Evolutionary conservation across 2,888 invertebrate species (phyloP).

Genomic region (Drosophila mercatorum): DNA sequence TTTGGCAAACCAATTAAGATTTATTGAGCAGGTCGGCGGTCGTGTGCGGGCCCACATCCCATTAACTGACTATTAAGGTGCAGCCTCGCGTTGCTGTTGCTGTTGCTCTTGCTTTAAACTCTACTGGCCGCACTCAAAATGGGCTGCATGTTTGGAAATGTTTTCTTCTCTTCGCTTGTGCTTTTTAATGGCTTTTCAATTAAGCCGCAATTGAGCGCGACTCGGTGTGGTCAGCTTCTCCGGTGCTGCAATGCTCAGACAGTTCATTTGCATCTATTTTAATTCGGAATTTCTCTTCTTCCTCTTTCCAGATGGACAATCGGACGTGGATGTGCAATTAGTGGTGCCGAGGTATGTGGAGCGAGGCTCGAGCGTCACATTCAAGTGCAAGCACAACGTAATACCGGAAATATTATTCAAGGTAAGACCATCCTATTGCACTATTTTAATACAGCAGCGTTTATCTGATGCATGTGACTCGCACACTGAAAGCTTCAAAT

Average conservation of each 20-base stretch:
- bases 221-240: slow-evolving; percentile 13
- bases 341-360: slow-evolving; percentile 90
- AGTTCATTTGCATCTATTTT: slow-evolving; percentile 15
- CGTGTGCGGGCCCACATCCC: slow-evolving; percentile 19
- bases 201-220: slow-evolving; percentile 57
- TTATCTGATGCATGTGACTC: slow-evolving; percentile 19
- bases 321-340: slow-evolving; percentile 88
- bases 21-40: slow-evolving; percentile 58
- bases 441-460: slow-evolving; percentile 1
- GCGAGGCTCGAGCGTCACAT: slow-evolving; percentile 89
- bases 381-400: slow-evolving; percentile 91
- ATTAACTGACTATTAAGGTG: slow-evolving; percentile 45
- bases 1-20: slow-evolving; percentile 75
- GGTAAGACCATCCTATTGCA: slow-evolving; percentile 86
- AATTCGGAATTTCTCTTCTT: slow-evolving; percentile 19
- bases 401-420: slow-evolving; percentile 90
- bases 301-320: slow-evolving; percentile 83
- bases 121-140: slow-evolving; percentile 39
- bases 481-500: slow-evolving; percentile 34
- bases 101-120: slow-evolving; percentile 7
- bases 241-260: slow-evolving; percentile 14
- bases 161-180: slow-evolving; percentile 20
- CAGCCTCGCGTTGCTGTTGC: background rate
- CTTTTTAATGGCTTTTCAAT: slow-evolving; percentile 69
- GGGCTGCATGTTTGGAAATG: slow-evolving; percentile 38